Conservation (phyloP, 2,113 vertebrate species). For the Climacteris rufus region DNA sequence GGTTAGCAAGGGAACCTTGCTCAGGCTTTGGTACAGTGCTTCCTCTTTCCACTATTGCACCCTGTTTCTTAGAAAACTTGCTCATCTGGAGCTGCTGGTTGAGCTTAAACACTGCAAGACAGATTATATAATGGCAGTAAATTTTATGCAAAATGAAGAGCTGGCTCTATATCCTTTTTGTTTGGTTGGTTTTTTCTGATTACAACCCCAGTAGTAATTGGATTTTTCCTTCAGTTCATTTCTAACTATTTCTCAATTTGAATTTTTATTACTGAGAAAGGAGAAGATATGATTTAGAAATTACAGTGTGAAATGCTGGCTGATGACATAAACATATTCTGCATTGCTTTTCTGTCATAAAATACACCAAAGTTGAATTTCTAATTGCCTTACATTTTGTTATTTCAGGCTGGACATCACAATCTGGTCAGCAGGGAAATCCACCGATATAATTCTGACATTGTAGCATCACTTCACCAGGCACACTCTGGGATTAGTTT, state of each 20-base stretch:
- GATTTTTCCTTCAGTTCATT: neutral
- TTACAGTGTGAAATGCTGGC: neutral
- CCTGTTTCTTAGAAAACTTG: neutral
- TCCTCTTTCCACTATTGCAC: neutral
- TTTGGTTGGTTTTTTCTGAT: too few species aligned
- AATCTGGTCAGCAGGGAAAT: neutral
- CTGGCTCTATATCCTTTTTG: neutral
- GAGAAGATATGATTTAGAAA: neutral
- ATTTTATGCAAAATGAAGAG: neutral
- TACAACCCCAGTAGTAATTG: neutral
- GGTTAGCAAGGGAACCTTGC: neutral
- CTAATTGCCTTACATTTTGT: neutral
- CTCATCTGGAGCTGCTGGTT: neutral
- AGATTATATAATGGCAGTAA: neutral
- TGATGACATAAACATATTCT: neutral
- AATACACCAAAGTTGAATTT: neutral
- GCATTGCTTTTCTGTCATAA: neutral
- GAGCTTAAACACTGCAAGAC: neutral
- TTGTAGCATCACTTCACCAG: neutral
- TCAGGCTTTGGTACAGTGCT: neutral
- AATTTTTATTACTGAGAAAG: neutral
- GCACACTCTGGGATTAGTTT: neutral
- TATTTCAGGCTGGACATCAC: neutral
- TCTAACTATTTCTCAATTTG: neutral
- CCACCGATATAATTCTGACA: neutral